phyloP scores from a whole-genome alignment of 1,140 invertebrate species.

The Heliconius melpomene region DNA sequence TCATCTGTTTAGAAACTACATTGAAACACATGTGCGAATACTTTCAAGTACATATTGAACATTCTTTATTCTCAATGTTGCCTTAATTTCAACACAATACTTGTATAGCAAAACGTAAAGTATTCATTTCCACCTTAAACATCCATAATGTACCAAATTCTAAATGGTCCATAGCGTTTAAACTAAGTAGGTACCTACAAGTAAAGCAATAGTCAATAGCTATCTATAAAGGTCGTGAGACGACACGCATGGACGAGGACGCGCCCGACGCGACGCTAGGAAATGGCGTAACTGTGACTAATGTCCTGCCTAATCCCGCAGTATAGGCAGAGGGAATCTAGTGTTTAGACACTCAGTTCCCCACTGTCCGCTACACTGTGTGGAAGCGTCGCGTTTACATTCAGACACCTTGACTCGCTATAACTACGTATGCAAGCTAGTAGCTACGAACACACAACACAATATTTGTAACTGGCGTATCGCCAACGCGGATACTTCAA shows the following conservation, averaged over 20 bases:
- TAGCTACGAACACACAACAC: neutral
- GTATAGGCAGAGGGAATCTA: no score
- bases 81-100: no score
- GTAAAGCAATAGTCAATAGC: conserved; percentile 3
- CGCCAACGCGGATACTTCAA: conserved; percentile 16
- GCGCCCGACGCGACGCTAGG: neutral
- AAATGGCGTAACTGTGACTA: no score
- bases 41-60: neutral
- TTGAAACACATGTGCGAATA: conserved; percentile 6
- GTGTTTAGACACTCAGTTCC: no score
- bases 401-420: conserved; percentile 14
- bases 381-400: no score
- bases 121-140: no score
- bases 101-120: no score
- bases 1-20: neutral
- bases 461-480: neutral
- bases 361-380: no score
- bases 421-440: neutral
- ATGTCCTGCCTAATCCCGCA: no score
- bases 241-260: neutral
- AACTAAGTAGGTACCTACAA: neutral
- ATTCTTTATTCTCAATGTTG: no score
- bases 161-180: neutral
- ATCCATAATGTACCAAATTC: neutral
- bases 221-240: no score